Conservation (phyloP, 2,113 vertebrate species). For the Xyrauchen texanus region DNA sequence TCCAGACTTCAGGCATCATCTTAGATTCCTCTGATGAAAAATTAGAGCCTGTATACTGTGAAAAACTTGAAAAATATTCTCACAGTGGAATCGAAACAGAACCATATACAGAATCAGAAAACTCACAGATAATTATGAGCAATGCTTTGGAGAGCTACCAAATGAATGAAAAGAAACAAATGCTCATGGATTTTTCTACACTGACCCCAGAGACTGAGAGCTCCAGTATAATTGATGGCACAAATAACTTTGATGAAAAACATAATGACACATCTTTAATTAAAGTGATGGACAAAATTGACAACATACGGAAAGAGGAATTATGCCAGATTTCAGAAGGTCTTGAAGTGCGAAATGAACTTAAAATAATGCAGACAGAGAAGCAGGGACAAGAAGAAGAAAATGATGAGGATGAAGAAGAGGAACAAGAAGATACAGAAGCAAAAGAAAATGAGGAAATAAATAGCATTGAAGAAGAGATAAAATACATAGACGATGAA, state of each 20-base stretch:
- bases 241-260: background rate
- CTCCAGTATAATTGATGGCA: background rate
- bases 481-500: slow-evolving; percentile 26
- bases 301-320: slow-evolving; percentile 1
- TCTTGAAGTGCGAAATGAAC: background rate
- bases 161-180: background rate
- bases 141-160: background rate
- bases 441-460: background rate
- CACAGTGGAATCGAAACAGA: background rate
- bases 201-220: background rate
- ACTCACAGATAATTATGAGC: background rate
- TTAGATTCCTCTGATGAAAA: background rate
- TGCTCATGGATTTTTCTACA: background rate
- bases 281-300: background rate
- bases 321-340: background rate
- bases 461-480: background rate
- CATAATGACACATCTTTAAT: background rate
- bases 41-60: background rate
- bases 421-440: background rate
- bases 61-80: background rate
- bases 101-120: background rate
- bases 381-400: background rate
- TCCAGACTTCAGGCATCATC: background rate
- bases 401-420: slow-evolving; percentile 25
- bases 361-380: background rate